phyloP scores from a whole-genome alignment of 2,797 vertebrate genomes.

The Syndactyla subalaris region DNA sequence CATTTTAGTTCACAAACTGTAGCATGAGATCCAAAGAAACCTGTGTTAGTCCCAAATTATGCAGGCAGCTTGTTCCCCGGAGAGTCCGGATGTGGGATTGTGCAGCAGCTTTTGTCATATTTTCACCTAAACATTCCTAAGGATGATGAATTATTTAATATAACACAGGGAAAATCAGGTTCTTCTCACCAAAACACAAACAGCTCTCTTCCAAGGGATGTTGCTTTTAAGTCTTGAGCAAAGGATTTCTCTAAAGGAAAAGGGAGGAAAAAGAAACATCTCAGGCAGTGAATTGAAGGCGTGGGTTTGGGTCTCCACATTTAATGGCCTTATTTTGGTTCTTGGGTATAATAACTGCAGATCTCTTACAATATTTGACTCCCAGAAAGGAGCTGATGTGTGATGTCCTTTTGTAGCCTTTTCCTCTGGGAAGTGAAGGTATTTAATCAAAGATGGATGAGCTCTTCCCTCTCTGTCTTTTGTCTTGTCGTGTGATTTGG shows the following conservation, averaged over 20 bases:
- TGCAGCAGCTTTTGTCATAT: background rate
- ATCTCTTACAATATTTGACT: background rate
- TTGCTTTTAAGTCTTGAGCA: background rate
- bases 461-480: background rate
- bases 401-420: background rate
- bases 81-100: background rate
- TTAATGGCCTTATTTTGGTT: background rate
- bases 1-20: background rate
- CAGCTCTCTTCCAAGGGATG: background rate
- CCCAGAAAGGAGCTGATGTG: background rate
- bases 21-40: background rate
- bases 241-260: background rate
- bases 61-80: background rate
- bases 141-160: background rate
- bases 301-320: background rate
- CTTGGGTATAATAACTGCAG: background rate
- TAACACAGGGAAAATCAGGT: background rate
- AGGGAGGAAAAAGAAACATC: background rate
- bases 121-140: background rate
- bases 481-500: background rate
- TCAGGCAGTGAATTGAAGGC: background rate
- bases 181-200: background rate
- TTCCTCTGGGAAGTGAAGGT: background rate
- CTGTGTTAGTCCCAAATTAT: background rate
- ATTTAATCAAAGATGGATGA: background rate